Base-by-base conservation (phyloP, 2,888 invertebrate species). In the Helleia helle region DNA sequence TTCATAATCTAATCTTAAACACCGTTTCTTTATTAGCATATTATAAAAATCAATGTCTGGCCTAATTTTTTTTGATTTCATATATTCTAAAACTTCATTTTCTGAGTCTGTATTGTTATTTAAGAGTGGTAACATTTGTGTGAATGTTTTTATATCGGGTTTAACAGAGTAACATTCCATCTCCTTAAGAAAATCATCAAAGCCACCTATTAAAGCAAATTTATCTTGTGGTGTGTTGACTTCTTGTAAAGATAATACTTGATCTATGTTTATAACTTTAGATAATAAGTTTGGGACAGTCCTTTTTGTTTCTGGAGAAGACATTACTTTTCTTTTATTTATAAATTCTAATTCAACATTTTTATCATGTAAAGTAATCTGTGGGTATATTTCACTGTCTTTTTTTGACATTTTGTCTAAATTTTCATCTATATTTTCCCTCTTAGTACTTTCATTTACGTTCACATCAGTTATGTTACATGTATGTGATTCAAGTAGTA, bases 1-100 rank as follows among this genome's bases (percentile, higher is more conserved):
- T 38, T 88, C 80, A 64, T 90, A 91, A 62, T 93, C 91, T 42
- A 70, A 79, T 50, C 94, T 83, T 58, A 90, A 74, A 59, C 90
- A 90, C 43, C 94, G 87, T 62, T 90, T 93, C 59, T 92, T 93
- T 39, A 97, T 95, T 6, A 97, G 83, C 76, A 92, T 88, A 68
- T 96, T 97, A 59, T 90, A 95, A 67, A 96, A 95, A 63, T 91
- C 91, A 41, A 93, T 87, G 71, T 97, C 95, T 1, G 91, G 85
- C 53, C 85, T 86, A 0, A 94, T 64, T 6, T 87, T 77, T 28
- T 73, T 72, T 44, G 73, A 70, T 42, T 88, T 87, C 70, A 95
- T 89, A 41, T 80, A 70, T 38, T 72, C 69, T 3, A 96, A 58
- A 5, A 96, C 62, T 46, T 87, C 87, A 39, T 89, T 84, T 68